Evolutionary conservation across 2,888 invertebrate species (phyloP).

Genomic region (Drosophila antonietae): DNA sequence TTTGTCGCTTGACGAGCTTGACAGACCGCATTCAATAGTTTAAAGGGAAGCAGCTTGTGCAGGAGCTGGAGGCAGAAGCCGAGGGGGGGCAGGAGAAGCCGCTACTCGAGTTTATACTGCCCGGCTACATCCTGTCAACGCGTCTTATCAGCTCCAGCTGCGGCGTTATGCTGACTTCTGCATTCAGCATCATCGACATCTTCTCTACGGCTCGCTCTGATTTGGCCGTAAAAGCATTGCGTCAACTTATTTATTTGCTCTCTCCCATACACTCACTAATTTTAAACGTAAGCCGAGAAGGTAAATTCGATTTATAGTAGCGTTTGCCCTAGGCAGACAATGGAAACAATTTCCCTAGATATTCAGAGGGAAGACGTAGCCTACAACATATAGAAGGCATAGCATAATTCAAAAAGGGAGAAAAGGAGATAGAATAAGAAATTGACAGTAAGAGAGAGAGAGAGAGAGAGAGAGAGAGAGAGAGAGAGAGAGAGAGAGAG

Average conservation of each 20-base stretch:
- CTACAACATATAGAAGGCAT: too few relatives aligned
- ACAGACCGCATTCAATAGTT: slow-evolving; percentile 66
- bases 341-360: not conserved
- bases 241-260: slow-evolving; percentile 50
- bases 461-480: too few relatives aligned
- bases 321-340: not conserved
- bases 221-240: slow-evolving; percentile 40
- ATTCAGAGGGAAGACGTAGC: not conserved
- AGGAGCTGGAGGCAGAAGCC: not conserved
- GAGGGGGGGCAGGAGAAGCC: not conserved
- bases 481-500: too few relatives aligned
- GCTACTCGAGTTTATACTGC: slow-evolving; percentile 9
- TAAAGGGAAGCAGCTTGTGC: slow-evolving; percentile 22
- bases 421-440: too few relatives aligned
- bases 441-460: too few relatives aligned
- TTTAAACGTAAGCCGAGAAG: not conserved
- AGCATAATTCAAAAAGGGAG: too few relatives aligned
- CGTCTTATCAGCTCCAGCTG: slow-evolving; percentile 62
- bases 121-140: slow-evolving; percentile 58
- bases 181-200: slow-evolving; percentile 40
- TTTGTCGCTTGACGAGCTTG: slow-evolving; percentile 48
- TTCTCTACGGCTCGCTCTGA: slow-evolving; percentile 6
- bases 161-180: slow-evolving; percentile 64
- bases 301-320: not conserved
- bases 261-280: slow-evolving; percentile 31